Evolutionary conservation across 1,140 invertebrate species (phyloP).

Genomic region (Zaprionus capensis): DNA sequence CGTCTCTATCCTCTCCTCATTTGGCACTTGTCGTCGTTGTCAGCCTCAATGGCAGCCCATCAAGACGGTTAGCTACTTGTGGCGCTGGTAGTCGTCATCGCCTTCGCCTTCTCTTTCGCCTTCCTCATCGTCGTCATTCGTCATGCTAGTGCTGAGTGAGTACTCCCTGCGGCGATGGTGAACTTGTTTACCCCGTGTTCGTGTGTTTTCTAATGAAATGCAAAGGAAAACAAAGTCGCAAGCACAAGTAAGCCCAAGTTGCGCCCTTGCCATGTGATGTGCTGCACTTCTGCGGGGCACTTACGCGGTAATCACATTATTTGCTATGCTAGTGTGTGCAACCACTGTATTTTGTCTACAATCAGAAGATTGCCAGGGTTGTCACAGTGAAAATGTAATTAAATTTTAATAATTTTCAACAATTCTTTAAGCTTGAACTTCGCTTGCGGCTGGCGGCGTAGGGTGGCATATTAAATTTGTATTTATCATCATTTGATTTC

Average conservation of each 20-base stretch:
- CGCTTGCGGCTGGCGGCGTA: background rate
- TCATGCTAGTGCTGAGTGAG: slow-evolving; percentile 39
- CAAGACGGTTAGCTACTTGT: slow-evolving; percentile 38
- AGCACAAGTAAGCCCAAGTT: background rate
- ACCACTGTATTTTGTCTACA: slow-evolving; percentile 19
- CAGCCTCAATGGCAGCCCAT: slow-evolving; percentile 56
- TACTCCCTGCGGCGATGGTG: slow-evolving; percentile 1
- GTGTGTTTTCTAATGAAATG: slow-evolving; percentile 77
- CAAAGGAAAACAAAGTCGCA: slow-evolving; percentile 70
- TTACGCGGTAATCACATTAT: slow-evolving; percentile 65
- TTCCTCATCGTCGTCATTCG: slow-evolving; percentile 8
- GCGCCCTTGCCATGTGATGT: slow-evolving; percentile 14
- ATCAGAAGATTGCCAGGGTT: slow-evolving; percentile 35
- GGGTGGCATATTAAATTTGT: slow-evolving; percentile 50
- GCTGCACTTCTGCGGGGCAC: slow-evolving; percentile 44
- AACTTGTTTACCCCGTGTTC: slow-evolving; percentile 31
- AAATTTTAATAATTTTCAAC: slow-evolving; percentile 58
- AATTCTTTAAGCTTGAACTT: slow-evolving; percentile 3
- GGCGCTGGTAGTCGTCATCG: slow-evolving; percentile 15
- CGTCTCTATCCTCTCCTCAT: slow-evolving; percentile 29
- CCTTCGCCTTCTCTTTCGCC: slow-evolving; percentile 9
- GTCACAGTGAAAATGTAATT: slow-evolving; percentile 59
- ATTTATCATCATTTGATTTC: slow-evolving; percentile 69
- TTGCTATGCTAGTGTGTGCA: background rate
- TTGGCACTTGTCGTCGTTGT: slow-evolving; percentile 43